phyloP scores from a whole-genome alignment of 2,888 invertebrate species.

The Leistus spinibarbis region DNA sequence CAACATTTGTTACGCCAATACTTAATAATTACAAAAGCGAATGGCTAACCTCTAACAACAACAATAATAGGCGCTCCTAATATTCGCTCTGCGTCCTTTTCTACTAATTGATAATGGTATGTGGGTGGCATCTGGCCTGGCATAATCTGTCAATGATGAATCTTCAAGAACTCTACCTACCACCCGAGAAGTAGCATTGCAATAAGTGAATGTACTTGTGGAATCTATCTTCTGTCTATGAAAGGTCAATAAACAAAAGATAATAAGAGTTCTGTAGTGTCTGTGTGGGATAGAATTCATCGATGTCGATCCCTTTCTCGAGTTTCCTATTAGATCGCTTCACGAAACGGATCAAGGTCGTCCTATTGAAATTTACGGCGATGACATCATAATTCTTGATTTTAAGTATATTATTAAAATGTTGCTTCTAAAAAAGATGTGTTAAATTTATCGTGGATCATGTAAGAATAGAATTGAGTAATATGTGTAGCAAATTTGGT shows the following conservation, averaged over 20 bases:
- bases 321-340: background rate
- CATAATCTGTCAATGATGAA: background rate
- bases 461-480: too few relatives aligned
- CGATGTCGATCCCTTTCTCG: background rate
- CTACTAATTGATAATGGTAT: background rate
- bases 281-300: background rate
- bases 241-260: constrained; percentile 11
- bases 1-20: background rate
- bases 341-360: constrained; percentile 11
- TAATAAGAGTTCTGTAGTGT: background rate
- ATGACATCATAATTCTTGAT: background rate
- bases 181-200: background rate
- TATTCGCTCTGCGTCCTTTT: background rate
- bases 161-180: background rate
- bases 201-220: background rate
- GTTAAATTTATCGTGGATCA: too few relatives aligned
- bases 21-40: background rate
- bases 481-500: too few relatives aligned
- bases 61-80: background rate
- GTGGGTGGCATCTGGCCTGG: background rate
- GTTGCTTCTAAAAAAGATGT: too few relatives aligned
- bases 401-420: background rate
- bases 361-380: background rate
- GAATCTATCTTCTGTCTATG: background rate
- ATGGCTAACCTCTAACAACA: background rate